Conservation (phyloP, 2,113 vertebrate genomes). For the Cynocephalus volans region DNA sequence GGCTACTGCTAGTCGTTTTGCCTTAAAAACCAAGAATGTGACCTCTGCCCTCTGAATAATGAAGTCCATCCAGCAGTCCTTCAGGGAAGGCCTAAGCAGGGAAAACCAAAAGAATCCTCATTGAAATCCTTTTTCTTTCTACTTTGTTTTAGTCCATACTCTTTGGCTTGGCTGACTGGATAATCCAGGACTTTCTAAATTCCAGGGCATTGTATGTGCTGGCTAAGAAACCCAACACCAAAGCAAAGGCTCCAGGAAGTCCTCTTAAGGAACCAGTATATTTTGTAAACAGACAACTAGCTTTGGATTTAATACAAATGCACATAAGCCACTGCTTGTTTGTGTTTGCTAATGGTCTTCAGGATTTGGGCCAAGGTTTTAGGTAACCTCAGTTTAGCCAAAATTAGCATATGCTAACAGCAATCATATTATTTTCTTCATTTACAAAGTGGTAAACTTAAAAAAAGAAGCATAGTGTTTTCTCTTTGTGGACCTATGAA, state of each 20-base stretch:
- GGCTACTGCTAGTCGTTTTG: constrained; percentile 11
- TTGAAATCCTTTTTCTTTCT: constrained; percentile 42
- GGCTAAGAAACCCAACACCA: constrained; percentile 76
- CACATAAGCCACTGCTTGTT: constrained; percentile 74
- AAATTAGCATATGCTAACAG: constrained; percentile 71
- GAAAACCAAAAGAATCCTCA: constrained; percentile 29
- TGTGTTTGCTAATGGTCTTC: constrained; percentile 84
- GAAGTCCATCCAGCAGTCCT: not conserved
- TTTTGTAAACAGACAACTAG: constrained; percentile 86
- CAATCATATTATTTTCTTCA: constrained; percentile 66
- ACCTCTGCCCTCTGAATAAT: constrained; percentile 77
- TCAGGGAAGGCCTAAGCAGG: not conserved
- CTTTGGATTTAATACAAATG: constrained; percentile 77
- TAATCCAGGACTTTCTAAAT: constrained; percentile 81
- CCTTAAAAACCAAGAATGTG: constrained; percentile 72
- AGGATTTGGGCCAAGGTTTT: constrained; percentile 81
- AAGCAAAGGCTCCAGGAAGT: constrained; percentile 73
- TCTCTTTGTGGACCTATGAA: constrained; percentile 36
- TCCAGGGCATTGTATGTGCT: constrained; percentile 73
- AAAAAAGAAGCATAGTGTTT: constrained; percentile 64
- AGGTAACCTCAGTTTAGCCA: constrained; percentile 68
- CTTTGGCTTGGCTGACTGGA: constrained; percentile 63
- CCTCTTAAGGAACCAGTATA: constrained; percentile 75
- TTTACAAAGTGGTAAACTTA: constrained; percentile 79
- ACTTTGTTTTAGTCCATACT: constrained; percentile 67